Evolutionary conservation across 2,113 vertebrate species (phyloP), one percentile per base, ranked within the genome.

Genomic region (Macroglossus sobrinus): DNA sequence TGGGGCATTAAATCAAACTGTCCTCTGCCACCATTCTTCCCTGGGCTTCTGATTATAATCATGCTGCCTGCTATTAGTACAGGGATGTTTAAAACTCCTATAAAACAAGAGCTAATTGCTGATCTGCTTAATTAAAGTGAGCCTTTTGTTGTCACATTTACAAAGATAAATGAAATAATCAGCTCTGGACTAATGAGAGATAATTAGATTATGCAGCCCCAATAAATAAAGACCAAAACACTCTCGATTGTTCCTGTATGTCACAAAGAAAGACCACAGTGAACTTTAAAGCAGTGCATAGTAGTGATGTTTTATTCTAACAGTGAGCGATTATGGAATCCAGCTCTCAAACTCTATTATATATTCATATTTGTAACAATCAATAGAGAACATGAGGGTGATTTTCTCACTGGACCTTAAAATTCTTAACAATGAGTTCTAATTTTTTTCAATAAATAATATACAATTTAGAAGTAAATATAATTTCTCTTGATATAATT

Each of bases 161-260:
- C 99, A 98, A 99, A 99, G 99, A 99, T 98, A 99, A 99, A 99
- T 99, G 98, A 99, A 99, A 99, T 99, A 99, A 99, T 99, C 99
- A 99, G 99, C 98, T 99, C 98, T 98, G 97, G 97, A 96, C 98
- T 99, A 99, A 99, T 99, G 99, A 99, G 99, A 99, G 98, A 99
- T 99, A 98, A 99, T 99, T 98, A 99, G 98, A 99, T 99, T 99
- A 99, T 98, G 97, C 97, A 96, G 97, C 96, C 97, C 91, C 80
- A 98, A 98, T 99, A 99, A 99, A 99, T 99, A 99, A 99, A 98
- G 98, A 98, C 97, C 98, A 98, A 98, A 98, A 98, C 97, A 94
- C 96, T 97, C 92, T 93, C 63, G 47, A 97, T 97, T 98, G 92
- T 97, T 86, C 94, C 98, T 98, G 96, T 94, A 95, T 94, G 91